Base-by-base conservation (phyloP, 2,888 invertebrate genomes). In the Tenthredo livida region DNA sequence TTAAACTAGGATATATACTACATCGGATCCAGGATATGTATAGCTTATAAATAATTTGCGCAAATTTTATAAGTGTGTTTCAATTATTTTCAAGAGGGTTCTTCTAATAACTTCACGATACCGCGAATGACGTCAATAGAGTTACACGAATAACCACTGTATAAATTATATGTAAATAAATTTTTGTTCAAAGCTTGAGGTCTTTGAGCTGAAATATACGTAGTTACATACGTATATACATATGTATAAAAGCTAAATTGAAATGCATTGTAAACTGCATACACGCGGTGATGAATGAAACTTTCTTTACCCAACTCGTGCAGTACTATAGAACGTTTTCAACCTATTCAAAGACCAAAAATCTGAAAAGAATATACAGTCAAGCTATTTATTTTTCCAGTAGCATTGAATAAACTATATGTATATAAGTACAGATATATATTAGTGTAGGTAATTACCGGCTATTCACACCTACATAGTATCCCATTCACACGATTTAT, bases 91-190 rank as follows among this genome's bases (percentile, higher is more conserved):
- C 77, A 50, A 77, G 77, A 77, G 77, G 77, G 9, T 54, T 77
- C 54, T 77, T 54, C 50, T 50, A 50, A 29, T 77, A 77, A 77
- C 50, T 29, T 54, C 1, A 29, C 77, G 54, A 77, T 50, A 50
- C 10, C 72, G 40, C 21, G n/a, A n/a, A 77, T 77, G 77, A 77
- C 77, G 77, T 77, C 77, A 77, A 21, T 77, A 54, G 40, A 77
- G 77, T 29, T 67, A 67, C 33, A 33, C 67, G 67, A 67, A 33
- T 29, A 50, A 29, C 77, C 17, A n/a, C 77, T 77, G 47, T 17
- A 54, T 77, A 77, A 77, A 77, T 77, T 29, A 25, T 67, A 67
- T 25, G 54, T 54, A 54, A n/a, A 73, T 73, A 54, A 77, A 77
- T 77, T 77, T 17, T 47, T 77, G 54, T 77, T 54, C 77, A 54